phyloP scores from a whole-genome alignment of 2,113 vertebrate species.

The Prinia subflava region DNA sequence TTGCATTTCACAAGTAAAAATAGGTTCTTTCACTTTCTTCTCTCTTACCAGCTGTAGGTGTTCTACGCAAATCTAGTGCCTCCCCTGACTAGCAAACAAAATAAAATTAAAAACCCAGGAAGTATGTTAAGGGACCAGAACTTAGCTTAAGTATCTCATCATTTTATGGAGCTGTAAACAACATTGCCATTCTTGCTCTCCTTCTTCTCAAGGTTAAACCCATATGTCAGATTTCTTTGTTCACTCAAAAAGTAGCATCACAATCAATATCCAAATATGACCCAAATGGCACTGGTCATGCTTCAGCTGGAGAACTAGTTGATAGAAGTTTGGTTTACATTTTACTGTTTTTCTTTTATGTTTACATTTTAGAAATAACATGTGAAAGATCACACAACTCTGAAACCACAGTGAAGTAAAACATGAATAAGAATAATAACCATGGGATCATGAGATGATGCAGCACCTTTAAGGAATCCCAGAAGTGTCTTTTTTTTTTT shows the following conservation, averaged over 20 bases:
- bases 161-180: not conserved
- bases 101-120: not conserved
- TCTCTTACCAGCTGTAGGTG: not conserved
- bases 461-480: not conserved
- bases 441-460: not conserved
- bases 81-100: not conserved
- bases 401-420: not conserved
- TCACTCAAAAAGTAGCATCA: not conserved
- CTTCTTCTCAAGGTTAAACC: not conserved
- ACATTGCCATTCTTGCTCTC: not conserved
- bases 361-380: not conserved
- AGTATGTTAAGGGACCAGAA: not conserved
- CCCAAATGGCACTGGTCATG: not conserved
- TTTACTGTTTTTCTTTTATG: not conserved
- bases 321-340: not conserved
- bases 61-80: not conserved
- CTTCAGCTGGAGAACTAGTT: not conserved
- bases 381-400: not conserved
- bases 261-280: not conserved
- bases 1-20: constrained; percentile 14
- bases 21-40: not conserved
- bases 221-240: not conserved
- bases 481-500: not conserved
- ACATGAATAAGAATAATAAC: not conserved
- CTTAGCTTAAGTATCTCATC: not conserved